A percentile compares a stretch with the other conserved stretches of the same genome.
Evolutionary conservation across 1,140 invertebrate genomes (phyloP).

Genomic region (Pararge aegeria): DNA sequence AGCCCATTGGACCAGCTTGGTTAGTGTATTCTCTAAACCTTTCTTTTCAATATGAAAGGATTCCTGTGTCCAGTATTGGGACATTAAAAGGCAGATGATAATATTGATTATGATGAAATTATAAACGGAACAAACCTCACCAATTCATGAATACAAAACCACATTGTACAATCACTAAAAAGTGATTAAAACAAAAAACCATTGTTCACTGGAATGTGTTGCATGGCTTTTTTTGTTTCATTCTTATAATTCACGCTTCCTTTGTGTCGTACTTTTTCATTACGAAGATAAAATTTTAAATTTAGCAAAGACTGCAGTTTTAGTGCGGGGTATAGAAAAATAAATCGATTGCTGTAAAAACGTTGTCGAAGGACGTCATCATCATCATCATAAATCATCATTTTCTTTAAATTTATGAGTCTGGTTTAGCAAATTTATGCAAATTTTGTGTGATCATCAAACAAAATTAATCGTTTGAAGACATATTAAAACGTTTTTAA

Average conservation of each 20-base stretch:
- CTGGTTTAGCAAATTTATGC: too few relatives aligned
- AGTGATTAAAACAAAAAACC: background rate
- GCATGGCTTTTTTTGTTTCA: slow-evolving; percentile 4
- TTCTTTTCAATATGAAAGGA: too few relatives aligned
- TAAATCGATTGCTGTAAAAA: background rate
- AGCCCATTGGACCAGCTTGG: too few relatives aligned
- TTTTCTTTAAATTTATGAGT: too few relatives aligned
- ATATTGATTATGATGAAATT: background rate
- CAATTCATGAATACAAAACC: slow-evolving; percentile 3
- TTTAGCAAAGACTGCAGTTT: background rate
- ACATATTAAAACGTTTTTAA: too few relatives aligned
- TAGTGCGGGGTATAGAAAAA: background rate
- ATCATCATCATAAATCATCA: too few relatives aligned
- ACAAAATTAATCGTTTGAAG: too few relatives aligned
- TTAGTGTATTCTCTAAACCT: too few relatives aligned
- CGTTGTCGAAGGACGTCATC: too few relatives aligned
- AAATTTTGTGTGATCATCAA: too few relatives aligned
- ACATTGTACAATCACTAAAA: slow-evolving; percentile 6
- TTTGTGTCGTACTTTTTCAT: slow-evolving; percentile 1
- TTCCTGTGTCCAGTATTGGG: too few relatives aligned
- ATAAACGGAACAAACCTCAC: background rate
- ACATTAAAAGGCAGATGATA: too few relatives aligned
- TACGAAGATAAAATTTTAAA: background rate
- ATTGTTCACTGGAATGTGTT: slow-evolving; percentile 9
- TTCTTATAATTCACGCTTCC: background rate